Conservation (phyloP, 2,797 vertebrate genomes). For the Tympanoctomys barrerae region DNA sequence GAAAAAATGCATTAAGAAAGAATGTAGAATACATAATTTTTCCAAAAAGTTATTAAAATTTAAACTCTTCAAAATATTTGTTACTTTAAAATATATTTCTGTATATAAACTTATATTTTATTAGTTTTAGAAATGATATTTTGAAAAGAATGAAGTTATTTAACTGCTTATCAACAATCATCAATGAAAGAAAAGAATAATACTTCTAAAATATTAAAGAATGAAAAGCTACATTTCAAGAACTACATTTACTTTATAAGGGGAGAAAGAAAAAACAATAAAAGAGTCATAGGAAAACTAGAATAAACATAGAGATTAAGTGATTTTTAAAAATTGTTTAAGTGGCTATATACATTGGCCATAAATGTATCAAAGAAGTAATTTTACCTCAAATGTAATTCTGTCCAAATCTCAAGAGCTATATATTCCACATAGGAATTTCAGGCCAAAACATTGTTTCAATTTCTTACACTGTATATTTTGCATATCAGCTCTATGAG, state of each 20-base stretch:
- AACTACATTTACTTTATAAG: not conserved
- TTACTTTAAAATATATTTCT: not conserved
- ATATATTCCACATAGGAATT: not conserved
- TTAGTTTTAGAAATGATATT: not conserved
- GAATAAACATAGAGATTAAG: not conserved
- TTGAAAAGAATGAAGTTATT: not conserved
- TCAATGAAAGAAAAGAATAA: not conserved
- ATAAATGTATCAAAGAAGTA: not conserved
- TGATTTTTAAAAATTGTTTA: not conserved
- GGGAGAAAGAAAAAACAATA: not conserved
- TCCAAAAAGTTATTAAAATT: not conserved
- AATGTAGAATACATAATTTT: not conserved
- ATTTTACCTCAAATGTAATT: constrained; percentile 30
- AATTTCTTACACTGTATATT: not conserved
- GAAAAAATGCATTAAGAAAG: not conserved
- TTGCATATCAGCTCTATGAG: not conserved
- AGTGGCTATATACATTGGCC: not conserved
- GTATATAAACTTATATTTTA: not conserved
- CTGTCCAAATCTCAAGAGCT: not conserved
- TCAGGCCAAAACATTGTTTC: not conserved
- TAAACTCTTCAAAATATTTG: not conserved
- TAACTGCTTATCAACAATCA: not conserved
- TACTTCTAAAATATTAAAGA: not conserved
- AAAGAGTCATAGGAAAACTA: not conserved
- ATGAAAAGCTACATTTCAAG: not conserved